A percentile compares a stretch with the other conserved stretches of the same genome.
Evolutionary conservation across 2,888 invertebrate genomes (phyloP).

Genomic region (Eubasilissa splendida): DNA sequence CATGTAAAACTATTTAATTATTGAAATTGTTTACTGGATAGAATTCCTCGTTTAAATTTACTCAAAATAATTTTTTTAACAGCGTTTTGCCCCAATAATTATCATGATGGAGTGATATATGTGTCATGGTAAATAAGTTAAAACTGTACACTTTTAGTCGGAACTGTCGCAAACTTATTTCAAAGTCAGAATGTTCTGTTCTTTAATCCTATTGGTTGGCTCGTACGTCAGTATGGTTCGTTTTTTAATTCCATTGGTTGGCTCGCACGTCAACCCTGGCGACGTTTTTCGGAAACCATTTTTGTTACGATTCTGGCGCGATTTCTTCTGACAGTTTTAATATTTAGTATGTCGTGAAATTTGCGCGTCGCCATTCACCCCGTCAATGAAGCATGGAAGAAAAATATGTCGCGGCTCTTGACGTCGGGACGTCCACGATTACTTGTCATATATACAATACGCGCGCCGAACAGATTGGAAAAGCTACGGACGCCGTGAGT

Average conservation of each 20-base stretch:
- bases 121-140: too few species aligned
- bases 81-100: too few species aligned
- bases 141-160: too few species aligned
- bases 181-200: too few species aligned
- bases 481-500: slow-evolving; percentile 77
- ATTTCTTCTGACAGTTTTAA: neutral
- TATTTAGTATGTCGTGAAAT: slow-evolving; percentile 8
- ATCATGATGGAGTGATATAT: too few species aligned
- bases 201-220: neutral
- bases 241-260: neutral
- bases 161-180: too few species aligned
- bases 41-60: too few species aligned
- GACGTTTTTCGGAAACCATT: neutral
- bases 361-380: neutral
- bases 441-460: slow-evolving; percentile 87
- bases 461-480: slow-evolving; percentile 75
- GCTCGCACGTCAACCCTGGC: slow-evolving; percentile 7
- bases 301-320: slow-evolving; percentile 30
- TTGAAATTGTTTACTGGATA: too few species aligned
- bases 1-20: too few species aligned
- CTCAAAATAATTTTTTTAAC: too few species aligned
- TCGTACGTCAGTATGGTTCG: neutral
- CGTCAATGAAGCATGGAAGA: slow-evolving; percentile 64
- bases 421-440: slow-evolving; percentile 92
- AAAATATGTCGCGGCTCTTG: slow-evolving; percentile 85